Conservation (phyloP, 2,888 invertebrate genomes). For the Spilosoma lubricipeda region DNA sequence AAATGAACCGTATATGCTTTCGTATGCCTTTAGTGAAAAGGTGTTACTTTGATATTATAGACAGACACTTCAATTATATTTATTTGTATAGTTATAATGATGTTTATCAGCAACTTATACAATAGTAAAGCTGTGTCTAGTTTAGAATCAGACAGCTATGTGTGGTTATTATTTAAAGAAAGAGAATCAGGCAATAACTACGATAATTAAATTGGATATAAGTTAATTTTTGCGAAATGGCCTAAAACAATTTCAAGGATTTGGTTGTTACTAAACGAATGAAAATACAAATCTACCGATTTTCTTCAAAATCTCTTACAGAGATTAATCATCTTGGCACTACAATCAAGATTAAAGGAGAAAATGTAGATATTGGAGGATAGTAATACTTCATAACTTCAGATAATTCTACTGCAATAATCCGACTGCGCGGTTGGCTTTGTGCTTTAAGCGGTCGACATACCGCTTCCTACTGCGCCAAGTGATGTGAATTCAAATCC, state of each 20-base stretch:
- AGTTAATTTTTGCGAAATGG: background rate
- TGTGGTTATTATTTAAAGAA: background rate
- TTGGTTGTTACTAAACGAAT: background rate
- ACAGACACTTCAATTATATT: background rate
- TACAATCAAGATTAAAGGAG: background rate
- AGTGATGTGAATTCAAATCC: too few relatives aligned
- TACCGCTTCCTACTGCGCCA: too few relatives aligned
- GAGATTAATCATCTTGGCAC: background rate
- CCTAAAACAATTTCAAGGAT: too few relatives aligned
- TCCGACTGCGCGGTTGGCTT: too few relatives aligned
- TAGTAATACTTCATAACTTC: background rate
- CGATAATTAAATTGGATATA: background rate
- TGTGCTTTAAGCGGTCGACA: too few relatives aligned
- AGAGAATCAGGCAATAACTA: background rate
- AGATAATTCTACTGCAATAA: background rate
- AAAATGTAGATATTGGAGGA: background rate
- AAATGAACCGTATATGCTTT: too few relatives aligned
- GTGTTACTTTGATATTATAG: too few relatives aligned
- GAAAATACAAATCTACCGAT: background rate
- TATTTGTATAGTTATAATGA: background rate
- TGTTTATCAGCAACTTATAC: background rate
- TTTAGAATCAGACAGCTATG: background rate
- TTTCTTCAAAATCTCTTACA: background rate
- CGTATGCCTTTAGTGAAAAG: too few relatives aligned
- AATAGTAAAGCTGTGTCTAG: background rate